phyloP scores from a whole-genome alignment of 2,797 vertebrate genomes.

The Coranthus polyacanthus region DNA sequence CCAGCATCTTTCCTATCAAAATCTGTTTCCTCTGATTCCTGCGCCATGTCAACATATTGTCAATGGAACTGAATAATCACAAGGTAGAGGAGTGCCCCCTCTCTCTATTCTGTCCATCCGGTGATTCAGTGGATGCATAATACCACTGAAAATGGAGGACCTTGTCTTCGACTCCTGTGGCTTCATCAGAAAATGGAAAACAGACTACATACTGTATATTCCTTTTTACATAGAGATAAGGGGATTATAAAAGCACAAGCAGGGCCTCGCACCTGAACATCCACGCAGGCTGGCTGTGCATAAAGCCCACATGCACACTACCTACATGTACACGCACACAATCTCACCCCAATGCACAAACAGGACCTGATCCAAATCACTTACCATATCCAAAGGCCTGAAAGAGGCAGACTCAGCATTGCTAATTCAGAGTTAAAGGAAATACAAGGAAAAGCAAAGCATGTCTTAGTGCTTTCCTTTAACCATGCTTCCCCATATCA shows the following conservation, averaged over 20 bases:
- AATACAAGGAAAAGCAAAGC: slow-evolving; percentile 61
- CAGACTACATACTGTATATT: slow-evolving; percentile 5
- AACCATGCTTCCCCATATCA: slow-evolving; percentile 67
- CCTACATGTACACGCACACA: slow-evolving; percentile 5
- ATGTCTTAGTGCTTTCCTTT: slow-evolving; percentile 66
- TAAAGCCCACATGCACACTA: not conserved
- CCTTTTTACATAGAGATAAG: slow-evolving; percentile 16
- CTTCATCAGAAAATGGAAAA: slow-evolving; percentile 42
- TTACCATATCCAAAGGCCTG: slow-evolving; percentile 51
- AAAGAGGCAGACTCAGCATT: slow-evolving; percentile 49
- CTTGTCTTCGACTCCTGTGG: slow-evolving; percentile 56
- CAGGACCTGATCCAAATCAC: slow-evolving; percentile 39
- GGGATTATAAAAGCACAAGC: slow-evolving; percentile 36
- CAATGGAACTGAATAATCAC: slow-evolving; percentile 43
- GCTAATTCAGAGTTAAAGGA: slow-evolving; percentile 62
- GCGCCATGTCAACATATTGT: slow-evolving; percentile 35
- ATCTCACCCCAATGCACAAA: slow-evolving; percentile 19
- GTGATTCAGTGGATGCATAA: slow-evolving; percentile 53
- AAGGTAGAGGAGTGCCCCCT: slow-evolving; percentile 20
- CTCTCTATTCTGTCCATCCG: slow-evolving; percentile 17
- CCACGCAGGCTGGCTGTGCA: not conserved
- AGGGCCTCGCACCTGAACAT: slow-evolving; percentile 38
- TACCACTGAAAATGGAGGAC: slow-evolving; percentile 61
- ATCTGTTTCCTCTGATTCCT: slow-evolving; percentile 39
- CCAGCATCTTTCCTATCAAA: slow-evolving; percentile 40